Base-by-base conservation (phyloP, 2,888 invertebrate species). In the Yponomeuta sedellus region DNA sequence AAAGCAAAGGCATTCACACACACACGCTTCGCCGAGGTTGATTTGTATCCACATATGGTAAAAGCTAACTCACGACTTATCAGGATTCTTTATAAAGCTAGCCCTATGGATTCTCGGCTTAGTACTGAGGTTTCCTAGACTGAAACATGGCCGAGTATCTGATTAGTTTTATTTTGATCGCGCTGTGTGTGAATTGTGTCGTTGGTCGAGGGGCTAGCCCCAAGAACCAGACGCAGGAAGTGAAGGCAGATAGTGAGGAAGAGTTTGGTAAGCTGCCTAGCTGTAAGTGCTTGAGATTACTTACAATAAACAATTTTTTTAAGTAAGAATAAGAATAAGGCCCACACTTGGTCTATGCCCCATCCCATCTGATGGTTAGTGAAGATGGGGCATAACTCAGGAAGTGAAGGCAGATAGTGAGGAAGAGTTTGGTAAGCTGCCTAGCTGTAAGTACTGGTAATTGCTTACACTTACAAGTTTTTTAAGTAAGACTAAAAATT, bases 81-180 rank as follows among this genome's bases (percentile, higher is more conserved):
- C 44, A 52, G 16, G 69, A 71, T 74, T 73, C 75, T 83, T 86
- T 88, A 88, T 80, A 85, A 88, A 85, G 77, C 77, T 76, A 78
- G 75, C 74, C 74, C 74, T 72, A 71, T 74, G 66, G 76, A 73
- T 71, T 69, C 69, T 71, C 71, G 71, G 76, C 75, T 82, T 83
- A 85, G 44, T 81, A 82, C 75, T 70, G 70, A 75, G 20, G 19
- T 20, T 40, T 39, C 3, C 69, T 69, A 71, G 71, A 70, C 71
- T 72, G 66, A 83, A 52, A 81, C 77, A 71, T 76, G 71, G 66
- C 71, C 61, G 65, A 70, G 62, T 65, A 77, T 64, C 69, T 78
- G 16, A 22, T 66, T 8, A 81, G 75, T 68, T 76, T 88, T 11
- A 68, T 81, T 8, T 59, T 63, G 44, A 52, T 52, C 44, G 44